These are phyloP conservation scores for Tiliacea aurago DNA, from an alignment of 2,888 invertebrate species.

Conservation along the genomic window DNA sequence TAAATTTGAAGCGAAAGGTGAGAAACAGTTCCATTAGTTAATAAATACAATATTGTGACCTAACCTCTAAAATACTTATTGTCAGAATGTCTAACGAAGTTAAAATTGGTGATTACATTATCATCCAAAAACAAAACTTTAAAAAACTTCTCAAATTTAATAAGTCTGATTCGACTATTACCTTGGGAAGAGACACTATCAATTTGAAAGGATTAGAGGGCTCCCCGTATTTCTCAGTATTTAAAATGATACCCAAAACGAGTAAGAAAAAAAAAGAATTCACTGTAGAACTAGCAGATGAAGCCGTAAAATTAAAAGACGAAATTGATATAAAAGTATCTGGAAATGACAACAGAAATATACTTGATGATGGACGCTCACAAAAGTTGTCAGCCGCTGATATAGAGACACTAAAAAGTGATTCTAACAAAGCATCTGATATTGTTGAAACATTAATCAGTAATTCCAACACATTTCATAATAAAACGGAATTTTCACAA, in stretches of 20 bases:
- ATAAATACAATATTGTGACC: slow-evolving; percentile 3
- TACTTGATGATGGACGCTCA: slow-evolving; percentile 94
- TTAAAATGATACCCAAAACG: slow-evolving; percentile 93
- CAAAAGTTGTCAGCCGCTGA: slow-evolving; percentile 96
- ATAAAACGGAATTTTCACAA: slow-evolving; percentile 97
- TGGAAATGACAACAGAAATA: slow-evolving; percentile 96
- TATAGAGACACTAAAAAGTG: slow-evolving; percentile 94
- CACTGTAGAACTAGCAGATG: slow-evolving; percentile 88
- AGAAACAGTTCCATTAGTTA: not conserved
- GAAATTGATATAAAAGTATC: slow-evolving; percentile 92
- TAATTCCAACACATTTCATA: slow-evolving; percentile 97
- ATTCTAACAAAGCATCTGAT: slow-evolving; percentile 94
- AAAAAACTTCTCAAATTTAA: slow-evolving; percentile 94
- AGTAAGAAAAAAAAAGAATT: slow-evolving; percentile 90
- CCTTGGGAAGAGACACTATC: slow-evolving; percentile 93
- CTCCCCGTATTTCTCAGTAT: slow-evolving; percentile 93
- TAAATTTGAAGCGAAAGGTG: not conserved
- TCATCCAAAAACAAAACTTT: slow-evolving; percentile 94
- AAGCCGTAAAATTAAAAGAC: slow-evolving; percentile 87
- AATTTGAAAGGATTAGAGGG: slow-evolving; percentile 92
- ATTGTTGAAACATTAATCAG: slow-evolving; percentile 96
- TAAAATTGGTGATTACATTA: slow-evolving; percentile 93
- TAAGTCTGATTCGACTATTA: slow-evolving; percentile 91
- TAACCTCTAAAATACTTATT: slow-evolving; percentile 34
- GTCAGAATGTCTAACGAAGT: slow-evolving; percentile 66